Evolutionary conservation across 2,113 vertebrate species (phyloP), one percentile per base, ranked within the genome.

Genomic region (Charina bottae): DNA sequence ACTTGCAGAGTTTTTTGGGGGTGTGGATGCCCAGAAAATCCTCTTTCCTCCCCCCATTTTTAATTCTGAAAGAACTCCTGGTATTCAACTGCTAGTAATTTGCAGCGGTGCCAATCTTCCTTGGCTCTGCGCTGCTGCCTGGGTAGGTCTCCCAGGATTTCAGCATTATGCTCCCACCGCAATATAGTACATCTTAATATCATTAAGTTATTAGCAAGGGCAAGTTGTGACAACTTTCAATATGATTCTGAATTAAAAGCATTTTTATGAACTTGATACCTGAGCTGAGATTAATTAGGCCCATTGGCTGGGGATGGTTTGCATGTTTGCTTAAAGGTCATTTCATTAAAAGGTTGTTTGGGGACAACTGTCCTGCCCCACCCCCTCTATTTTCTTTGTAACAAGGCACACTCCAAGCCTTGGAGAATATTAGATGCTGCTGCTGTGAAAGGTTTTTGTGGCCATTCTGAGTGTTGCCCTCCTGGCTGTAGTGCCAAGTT

Each of bases 191-290:
- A 93, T 89, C 33, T 93, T 91, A 94, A 94, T 94, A 96, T 96
- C 90, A 91, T 64, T 11, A 37, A 53, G 72, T 42, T 92, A 93
- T 4, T 92, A 89, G 26, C 42, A 21, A 94, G 93, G 95, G 78
- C 96, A 93, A 95, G 96, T 96, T 96, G 95, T 93, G 96, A 92
- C 96, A 96, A 94, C 94, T 96, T 96, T 91, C 87, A 46, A 6
- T 64, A 95, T 84, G 33, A 23, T 92, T n/a, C 93, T 89, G 95
- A 94, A 94, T 91, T 83, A 59, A 91, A 83, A 96, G 95, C 94
- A 95, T 95, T 94, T 92, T 92, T 0, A 33, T 0, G 0, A 17
- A 84, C 85, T 59, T 89, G 91, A 42, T 0, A 56, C 92, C 85
- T 89, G 37, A 42, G 85, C 95, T 93, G 83, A 6, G 92, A 94